These are phyloP conservation scores for Drosophila buzzatii DNA, from an alignment of 2,888 invertebrate genomes.

Conservation along the genomic window DNA sequence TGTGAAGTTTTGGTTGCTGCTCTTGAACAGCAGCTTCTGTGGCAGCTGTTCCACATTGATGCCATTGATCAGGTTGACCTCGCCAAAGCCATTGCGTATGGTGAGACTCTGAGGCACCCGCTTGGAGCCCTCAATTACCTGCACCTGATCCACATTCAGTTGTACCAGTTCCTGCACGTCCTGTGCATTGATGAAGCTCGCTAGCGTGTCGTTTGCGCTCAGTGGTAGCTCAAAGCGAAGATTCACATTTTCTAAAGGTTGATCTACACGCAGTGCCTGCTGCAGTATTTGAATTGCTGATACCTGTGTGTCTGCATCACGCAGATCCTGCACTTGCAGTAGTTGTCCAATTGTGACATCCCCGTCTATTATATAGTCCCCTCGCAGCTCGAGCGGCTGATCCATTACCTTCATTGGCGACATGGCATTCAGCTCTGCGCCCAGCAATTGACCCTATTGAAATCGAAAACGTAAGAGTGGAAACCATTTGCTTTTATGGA, in stretches of 20 bases:
- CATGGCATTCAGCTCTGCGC: slow-evolving; percentile 84
- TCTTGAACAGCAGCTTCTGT: slow-evolving; percentile 83
- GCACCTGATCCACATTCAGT: slow-evolving; percentile 83
- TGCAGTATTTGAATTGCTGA: slow-evolving; percentile 59
- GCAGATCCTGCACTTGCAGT: slow-evolving; percentile 79
- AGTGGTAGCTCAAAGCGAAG: slow-evolving; percentile 74
- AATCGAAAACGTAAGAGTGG: neutral
- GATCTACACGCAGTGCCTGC: slow-evolving; percentile 68
- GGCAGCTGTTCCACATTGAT: slow-evolving; percentile 85
- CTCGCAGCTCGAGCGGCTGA: slow-evolving; percentile 84
- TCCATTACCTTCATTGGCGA: slow-evolving; percentile 85
- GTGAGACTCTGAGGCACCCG: slow-evolving; percentile 84
- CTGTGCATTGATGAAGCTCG: slow-evolving; percentile 85
- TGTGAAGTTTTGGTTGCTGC: slow-evolving; percentile 85
- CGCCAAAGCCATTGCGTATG: slow-evolving; percentile 84
- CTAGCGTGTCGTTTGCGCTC: slow-evolving; percentile 82
- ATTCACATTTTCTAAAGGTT: slow-evolving; percentile 70
- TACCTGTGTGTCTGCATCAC: slow-evolving; percentile 53
- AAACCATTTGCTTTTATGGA: neutral
- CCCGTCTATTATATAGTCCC: slow-evolving; percentile 85
- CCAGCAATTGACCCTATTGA: slow-evolving; percentile 85
- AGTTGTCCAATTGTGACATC: slow-evolving; percentile 85
- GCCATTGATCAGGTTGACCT: slow-evolving; percentile 85
- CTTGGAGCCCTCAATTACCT: slow-evolving; percentile 86
- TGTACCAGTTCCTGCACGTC: slow-evolving; percentile 85